Percentiles rank a stretch among this genome's conserved stretches.
Conservation (phyloP, 2,113 vertebrate genomes). For the Hippocampus zosterae region DNA sequence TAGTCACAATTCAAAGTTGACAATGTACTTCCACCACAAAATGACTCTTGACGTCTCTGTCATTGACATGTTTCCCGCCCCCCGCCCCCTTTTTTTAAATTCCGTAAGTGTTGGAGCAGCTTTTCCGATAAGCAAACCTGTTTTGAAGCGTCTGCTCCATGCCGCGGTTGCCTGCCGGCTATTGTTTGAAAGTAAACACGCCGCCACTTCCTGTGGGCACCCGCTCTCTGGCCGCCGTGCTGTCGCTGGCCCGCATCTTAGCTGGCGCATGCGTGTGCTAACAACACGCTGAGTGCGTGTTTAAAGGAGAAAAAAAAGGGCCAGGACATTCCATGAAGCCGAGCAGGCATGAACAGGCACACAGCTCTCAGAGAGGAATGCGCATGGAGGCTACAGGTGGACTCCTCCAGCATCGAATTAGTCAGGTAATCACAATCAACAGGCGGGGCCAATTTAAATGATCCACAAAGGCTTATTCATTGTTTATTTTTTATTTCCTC, state of each 20-base stretch:
- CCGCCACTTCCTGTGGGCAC: conserved; percentile 50
- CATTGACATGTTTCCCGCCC: neutral
- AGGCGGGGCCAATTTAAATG: neutral
- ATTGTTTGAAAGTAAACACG: conserved; percentile 57
- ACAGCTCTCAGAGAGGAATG: conserved; percentile 29
- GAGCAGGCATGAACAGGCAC: conserved; percentile 38
- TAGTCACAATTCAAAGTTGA: neutral
- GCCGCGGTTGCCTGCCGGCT: conserved; percentile 4
- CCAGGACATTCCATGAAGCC: conserved; percentile 35
- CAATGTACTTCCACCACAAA: no score
- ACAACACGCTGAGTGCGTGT: conserved; percentile 1
- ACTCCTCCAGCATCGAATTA: conserved; percentile 15
- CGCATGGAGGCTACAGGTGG: conserved; percentile 13
- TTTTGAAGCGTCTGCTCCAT: conserved; percentile 31
- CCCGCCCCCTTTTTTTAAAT: neutral
- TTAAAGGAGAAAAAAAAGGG: neutral
- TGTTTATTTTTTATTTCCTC: neutral
- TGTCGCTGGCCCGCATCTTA: neutral
- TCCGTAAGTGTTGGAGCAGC: neutral
- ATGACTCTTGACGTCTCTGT: neutral
- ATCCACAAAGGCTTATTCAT: neutral
- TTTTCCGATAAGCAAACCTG: neutral
- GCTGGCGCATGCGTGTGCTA: conserved; percentile 5
- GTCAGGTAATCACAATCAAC: neutral
- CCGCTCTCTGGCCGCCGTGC: conserved; percentile 7